Percentiles rank a stretch among this genome's conserved stretches.
Conservation (phyloP, 2,797 vertebrate genomes). For the Coluber constrictor region DNA sequence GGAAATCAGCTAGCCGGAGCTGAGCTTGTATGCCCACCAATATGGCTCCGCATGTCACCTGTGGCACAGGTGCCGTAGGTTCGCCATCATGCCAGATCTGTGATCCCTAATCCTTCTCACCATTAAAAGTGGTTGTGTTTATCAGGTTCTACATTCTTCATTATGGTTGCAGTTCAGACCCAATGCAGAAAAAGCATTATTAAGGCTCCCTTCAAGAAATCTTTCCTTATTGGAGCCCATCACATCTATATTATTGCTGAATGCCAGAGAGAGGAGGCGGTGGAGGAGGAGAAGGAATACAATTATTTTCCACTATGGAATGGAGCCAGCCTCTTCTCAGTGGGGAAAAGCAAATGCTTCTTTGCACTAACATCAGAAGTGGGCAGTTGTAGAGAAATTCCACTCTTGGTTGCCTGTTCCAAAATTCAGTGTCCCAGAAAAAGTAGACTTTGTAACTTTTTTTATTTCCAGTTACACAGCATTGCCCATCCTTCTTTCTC, state of each 20-base stretch:
- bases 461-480: background rate
- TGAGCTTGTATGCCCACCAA: too few species aligned
- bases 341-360: slow-evolving; percentile 22
- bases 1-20: too few species aligned
- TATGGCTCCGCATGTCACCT: too few species aligned
- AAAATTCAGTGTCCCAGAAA: background rate
- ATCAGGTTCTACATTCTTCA: background rate
- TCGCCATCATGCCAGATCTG: too few species aligned
- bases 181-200: background rate
- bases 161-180: background rate
- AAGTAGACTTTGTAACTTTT: background rate
- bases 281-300: background rate
- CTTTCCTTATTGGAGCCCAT: background rate
- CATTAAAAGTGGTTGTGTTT: background rate
- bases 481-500: background rate
- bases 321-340: slow-evolving; percentile 33
- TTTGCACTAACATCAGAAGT: slow-evolving; percentile 31
- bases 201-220: background rate
- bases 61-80: too few species aligned
- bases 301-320: slow-evolving; percentile 16
- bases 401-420: background rate
- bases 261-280: background rate
- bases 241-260: background rate
- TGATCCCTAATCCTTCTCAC: background rate
- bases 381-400: background rate